Evolutionary conservation across 2,113 vertebrate genomes (phyloP).

Genomic region (Datnioides undecimradiatus): DNA sequence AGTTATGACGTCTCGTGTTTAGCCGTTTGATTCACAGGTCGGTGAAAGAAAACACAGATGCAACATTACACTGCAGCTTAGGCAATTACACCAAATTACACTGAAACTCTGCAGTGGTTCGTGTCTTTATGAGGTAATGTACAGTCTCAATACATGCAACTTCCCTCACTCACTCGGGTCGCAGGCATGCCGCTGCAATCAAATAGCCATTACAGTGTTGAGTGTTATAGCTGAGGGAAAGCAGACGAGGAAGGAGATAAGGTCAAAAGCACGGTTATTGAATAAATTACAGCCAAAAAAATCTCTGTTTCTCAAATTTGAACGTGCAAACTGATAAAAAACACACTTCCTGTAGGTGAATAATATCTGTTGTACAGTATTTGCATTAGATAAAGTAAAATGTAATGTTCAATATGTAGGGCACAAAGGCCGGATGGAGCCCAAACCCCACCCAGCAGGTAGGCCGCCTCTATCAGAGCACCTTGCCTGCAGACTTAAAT

Average conservation of each 20-base stretch:
- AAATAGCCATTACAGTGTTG: slow-evolving; percentile 58
- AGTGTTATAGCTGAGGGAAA: slow-evolving; percentile 53
- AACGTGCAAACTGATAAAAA: neutral
- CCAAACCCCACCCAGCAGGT: slow-evolving; percentile 31
- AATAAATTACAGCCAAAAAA: neutral
- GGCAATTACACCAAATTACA: slow-evolving; percentile 68
- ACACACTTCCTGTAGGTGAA: neutral
- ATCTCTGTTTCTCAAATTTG: neutral
- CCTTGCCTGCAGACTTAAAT: slow-evolving; percentile 18
- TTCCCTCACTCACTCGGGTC: slow-evolving; percentile 29
- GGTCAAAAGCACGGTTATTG: neutral
- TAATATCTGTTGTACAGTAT: neutral
- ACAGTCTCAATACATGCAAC: slow-evolving; percentile 54
- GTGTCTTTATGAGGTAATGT: slow-evolving; percentile 67
- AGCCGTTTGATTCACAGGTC: slow-evolving; percentile 39
- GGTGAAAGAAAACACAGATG: slow-evolving; percentile 68
- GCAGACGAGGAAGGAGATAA: slow-evolving; percentile 22
- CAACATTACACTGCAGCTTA: slow-evolving; percentile 60
- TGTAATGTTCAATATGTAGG: neutral
- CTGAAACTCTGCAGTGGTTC: slow-evolving; percentile 55
- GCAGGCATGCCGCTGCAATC: slow-evolving; percentile 61
- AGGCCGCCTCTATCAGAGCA: neutral
- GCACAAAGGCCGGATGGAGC: neutral
- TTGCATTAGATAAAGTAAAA: neutral
- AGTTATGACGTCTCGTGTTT: neutral